Conservation (phyloP, 64 coral and sea anemone genomes). For the Stylophora pistillata region DNA sequence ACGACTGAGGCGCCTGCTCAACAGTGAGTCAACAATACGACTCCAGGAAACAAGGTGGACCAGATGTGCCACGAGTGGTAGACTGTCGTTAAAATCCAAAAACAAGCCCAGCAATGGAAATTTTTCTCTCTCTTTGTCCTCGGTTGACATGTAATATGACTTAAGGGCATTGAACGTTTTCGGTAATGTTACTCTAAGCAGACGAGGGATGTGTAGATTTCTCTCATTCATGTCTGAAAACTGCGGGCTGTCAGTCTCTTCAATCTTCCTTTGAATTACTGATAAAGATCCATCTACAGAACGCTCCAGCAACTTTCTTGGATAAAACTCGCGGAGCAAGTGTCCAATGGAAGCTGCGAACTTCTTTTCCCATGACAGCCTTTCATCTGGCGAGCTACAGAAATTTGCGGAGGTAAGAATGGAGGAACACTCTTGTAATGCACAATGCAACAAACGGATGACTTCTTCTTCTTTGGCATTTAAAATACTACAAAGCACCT, state of each 20-base stretch:
- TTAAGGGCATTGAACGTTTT: constrained; percentile 62
- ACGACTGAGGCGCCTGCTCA: constrained; percentile 79
- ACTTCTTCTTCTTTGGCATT: constrained; percentile 64
- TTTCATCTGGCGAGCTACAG: background rate
- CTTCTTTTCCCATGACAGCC: constrained; percentile 59
- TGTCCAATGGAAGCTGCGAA: constrained; percentile 46
- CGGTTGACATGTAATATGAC: constrained; percentile 53
- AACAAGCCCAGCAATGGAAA: constrained; percentile 79
- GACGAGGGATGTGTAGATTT: constrained; percentile 49
- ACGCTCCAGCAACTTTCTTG: background rate
- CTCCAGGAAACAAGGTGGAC: constrained; percentile 70
- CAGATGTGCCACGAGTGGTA: constrained; percentile 59
- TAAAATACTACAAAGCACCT: constrained; percentile 51
- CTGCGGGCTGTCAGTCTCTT: constrained; percentile 4
- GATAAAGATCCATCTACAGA: background rate
- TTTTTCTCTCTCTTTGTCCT: constrained; percentile 50
- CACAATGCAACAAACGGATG: constrained; percentile 63
- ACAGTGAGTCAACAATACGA: constrained; percentile 55
- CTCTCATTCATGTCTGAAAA: constrained; percentile 9
- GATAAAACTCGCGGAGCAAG: constrained; percentile 24
- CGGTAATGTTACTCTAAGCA: constrained; percentile 70
- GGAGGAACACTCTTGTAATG: constrained; percentile 35
- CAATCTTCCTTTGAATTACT: constrained; percentile 44
- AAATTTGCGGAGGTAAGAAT: constrained; percentile 18
- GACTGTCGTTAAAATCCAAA: constrained; percentile 53